Evolutionary conservation across 2,797 vertebrate species (phyloP).

Genomic region (Gymnocypris eckloni): DNA sequence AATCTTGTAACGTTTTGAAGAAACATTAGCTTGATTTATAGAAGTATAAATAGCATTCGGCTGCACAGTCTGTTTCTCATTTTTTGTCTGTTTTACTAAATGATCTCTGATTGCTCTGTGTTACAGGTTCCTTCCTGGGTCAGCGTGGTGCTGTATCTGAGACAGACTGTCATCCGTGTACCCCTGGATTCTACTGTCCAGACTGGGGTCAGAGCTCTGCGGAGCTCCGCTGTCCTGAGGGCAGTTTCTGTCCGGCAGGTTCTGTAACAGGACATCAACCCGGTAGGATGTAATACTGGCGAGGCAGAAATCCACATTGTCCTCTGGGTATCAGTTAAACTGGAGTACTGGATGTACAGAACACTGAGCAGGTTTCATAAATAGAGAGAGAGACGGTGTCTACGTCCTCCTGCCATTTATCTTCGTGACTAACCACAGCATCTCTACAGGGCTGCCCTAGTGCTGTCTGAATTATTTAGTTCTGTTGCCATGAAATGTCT

Average conservation of each 20-base stretch:
- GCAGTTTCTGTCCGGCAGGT: conserved; percentile 88
- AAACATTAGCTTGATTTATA: neutral
- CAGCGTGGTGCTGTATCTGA: conserved; percentile 75
- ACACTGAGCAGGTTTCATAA: conserved; percentile 23
- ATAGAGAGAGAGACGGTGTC: conserved; percentile 23
- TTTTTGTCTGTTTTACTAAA: neutral
- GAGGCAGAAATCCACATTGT: neutral
- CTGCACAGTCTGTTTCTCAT: neutral
- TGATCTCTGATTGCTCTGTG: conserved; percentile 23
- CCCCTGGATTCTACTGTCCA: conserved; percentile 83
- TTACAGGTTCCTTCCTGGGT: conserved; percentile 81
- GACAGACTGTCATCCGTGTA: conserved; percentile 81
- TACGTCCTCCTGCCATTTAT: conserved; percentile 58
- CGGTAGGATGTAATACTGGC: conserved; percentile 65
- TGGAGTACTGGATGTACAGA: conserved; percentile 59
- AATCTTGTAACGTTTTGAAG: no score
- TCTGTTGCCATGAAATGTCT: conserved; percentile 23
- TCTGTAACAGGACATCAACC: conserved; percentile 76
- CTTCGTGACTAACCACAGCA: conserved; percentile 53
- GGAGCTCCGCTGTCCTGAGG: conserved; percentile 78
- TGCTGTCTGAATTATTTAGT: conserved; percentile 43
- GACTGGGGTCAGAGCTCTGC: conserved; percentile 79
- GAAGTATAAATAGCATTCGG: neutral
- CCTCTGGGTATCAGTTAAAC: conserved; percentile 6
- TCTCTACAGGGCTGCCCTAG: conserved; percentile 35